Evolutionary conservation across 2,797 vertebrate genomes (phyloP), one percentile per base, ranked within the genome.

Genomic region (Sparus aurata): DNA sequence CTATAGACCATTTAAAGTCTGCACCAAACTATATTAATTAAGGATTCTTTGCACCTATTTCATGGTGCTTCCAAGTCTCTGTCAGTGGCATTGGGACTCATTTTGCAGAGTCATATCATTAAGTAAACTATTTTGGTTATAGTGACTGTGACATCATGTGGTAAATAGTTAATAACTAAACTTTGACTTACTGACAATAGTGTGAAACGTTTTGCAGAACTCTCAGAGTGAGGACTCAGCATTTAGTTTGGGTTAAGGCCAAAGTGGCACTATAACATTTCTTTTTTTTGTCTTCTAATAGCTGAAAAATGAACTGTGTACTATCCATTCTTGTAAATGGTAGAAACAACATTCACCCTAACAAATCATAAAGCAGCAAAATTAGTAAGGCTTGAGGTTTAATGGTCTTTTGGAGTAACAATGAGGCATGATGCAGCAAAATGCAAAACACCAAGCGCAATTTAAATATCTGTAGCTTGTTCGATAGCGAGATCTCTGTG

Each of bases 401-500:
- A 68, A 34, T 22, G 30, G 27, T 72, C 54, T 67, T 66, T 60
- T 30, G 58, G n/a, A 62, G 69, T 66, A 73, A 73, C 67, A 83
- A 61, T 59, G 49, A 75, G 49, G 49, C 54, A 75, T 66, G 30
- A 76, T 75, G 75, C 87, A 82, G 87, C 69, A 84, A 86, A 89
- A 87, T 86, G 82, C 77, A 86, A 85, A 90, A 66, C 55, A 80
- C 62, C 2, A 49, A n/a, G 17, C 87, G 49, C 49, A 73, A 83
- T 76, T 84, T 68, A 75, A 88, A 83, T 46, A 83, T 27, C 58
- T 65, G 38, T 43, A 68, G 72, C 73, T 75, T 82, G 73, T 88
- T 89, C 80, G 74, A 38, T 23, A 25, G 57, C 72, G 66, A 81
- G 84, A 59, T 73, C 78, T 79, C 59, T 79, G 66, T 45, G 59